Percentiles rank a stretch among this genome's conserved stretches.
phyloP scores from a whole-genome alignment of 2,797 vertebrate genomes.

The Eidolon dupreanum region DNA sequence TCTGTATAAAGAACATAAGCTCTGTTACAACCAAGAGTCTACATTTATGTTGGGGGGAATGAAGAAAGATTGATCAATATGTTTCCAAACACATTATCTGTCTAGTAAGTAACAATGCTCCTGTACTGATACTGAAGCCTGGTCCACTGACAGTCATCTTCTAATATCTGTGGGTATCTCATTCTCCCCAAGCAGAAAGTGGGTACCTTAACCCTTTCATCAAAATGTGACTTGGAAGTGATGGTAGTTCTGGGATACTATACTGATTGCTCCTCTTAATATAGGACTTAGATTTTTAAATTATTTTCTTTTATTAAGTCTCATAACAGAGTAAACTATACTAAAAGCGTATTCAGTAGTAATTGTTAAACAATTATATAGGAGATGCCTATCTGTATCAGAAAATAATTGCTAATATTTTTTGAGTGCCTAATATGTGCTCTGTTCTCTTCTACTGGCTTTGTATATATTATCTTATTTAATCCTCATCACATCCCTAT shows the following conservation, averaged over 20 bases:
- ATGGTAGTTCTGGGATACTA: background rate
- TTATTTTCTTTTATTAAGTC: background rate
- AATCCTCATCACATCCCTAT: background rate
- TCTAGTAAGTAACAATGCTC: background rate
- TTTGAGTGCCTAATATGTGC: background rate
- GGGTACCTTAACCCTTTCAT: background rate
- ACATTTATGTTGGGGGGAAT: background rate
- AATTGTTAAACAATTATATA: background rate
- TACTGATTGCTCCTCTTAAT: background rate
- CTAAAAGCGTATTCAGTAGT: background rate
- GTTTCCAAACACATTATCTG: background rate
- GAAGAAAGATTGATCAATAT: background rate
- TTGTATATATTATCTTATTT: background rate
- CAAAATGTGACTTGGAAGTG: background rate
- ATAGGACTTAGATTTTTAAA: background rate
- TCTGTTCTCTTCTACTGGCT: background rate
- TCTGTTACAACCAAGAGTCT: background rate
- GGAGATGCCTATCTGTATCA: background rate
- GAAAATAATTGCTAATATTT: background rate
- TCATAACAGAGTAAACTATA: background rate
- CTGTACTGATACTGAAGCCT: background rate
- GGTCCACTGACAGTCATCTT: background rate
- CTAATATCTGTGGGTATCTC: background rate
- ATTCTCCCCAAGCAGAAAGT: background rate
- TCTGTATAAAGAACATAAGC: background rate